Percentiles rank a stretch among this genome's conserved stretches.
These are phyloP conservation scores for Pedicia rivosa DNA, from an alignment of 2,888 invertebrate species.

Conservation along the genomic window DNA sequence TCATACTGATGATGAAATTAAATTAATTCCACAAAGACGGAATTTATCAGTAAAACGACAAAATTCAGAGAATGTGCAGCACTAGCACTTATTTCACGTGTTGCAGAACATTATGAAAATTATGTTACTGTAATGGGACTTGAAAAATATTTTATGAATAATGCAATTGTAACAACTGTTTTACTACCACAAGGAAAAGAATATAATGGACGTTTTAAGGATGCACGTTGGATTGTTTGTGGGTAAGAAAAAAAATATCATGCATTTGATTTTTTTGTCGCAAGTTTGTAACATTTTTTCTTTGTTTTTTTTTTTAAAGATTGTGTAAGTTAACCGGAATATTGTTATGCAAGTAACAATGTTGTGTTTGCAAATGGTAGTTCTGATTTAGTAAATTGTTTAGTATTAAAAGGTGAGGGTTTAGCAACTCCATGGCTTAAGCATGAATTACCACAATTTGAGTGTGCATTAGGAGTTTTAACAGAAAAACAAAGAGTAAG, in stretches of 20 bases:
- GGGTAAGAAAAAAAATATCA: conserved; percentile 25
- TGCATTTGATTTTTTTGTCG: no score
- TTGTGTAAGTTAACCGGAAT: conserved; percentile 14
- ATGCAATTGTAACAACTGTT: conserved; percentile 33
- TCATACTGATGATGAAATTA: no score
- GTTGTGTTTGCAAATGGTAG: conserved; percentile 68
- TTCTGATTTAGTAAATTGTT: conserved; percentile 54
- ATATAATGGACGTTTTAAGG: conserved; percentile 21
- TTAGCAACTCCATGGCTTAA: conserved; percentile 36
- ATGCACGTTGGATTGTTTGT: conserved; percentile 31
- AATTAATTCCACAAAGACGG: no score
- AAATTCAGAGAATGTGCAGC: conserved; percentile 19
- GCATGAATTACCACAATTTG: conserved; percentile 33
- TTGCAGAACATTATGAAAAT: conserved; percentile 58
- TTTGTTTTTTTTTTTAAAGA: conserved; percentile 8
- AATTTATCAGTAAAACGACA: conserved; percentile 16
- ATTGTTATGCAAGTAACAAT: conserved; percentile 42
- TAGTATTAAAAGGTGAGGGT: conserved; percentile 42
- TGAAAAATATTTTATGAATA: conserved; percentile 38
- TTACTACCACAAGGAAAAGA: conserved; percentile 14
- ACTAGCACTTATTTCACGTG: conserved; percentile 50
- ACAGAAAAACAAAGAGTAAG: conserved; percentile 16
- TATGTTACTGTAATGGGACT: conserved; percentile 55
- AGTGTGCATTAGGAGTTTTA: conserved; percentile 25
- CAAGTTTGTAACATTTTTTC: background rate